phyloP scores from a whole-genome alignment of 1,140 invertebrate genomes.

The Hylaeus volcanicus region DNA sequence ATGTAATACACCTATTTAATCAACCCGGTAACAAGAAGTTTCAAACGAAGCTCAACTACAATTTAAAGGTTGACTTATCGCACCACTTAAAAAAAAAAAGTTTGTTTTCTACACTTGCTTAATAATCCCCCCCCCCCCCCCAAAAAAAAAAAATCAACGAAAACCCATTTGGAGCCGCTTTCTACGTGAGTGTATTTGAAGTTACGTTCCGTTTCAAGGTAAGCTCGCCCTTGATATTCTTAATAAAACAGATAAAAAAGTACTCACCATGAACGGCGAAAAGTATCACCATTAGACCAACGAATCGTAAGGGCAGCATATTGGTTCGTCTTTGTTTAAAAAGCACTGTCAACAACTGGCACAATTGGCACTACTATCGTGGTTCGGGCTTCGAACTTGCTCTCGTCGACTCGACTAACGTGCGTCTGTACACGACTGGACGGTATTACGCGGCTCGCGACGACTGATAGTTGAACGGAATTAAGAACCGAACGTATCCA shows the following conservation, averaged over 20 bases:
- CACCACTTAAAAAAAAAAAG: too few relatives aligned
- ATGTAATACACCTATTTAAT: too few relatives aligned
- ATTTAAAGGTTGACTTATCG: too few relatives aligned
- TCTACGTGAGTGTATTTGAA: too few relatives aligned
- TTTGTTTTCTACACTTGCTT: too few relatives aligned
- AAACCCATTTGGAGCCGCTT: too few relatives aligned
- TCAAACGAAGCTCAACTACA: too few relatives aligned
- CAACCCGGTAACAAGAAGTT: too few relatives aligned
- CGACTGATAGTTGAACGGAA: conserved; percentile 7
- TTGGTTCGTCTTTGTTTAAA: conserved; percentile 25
- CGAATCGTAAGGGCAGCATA: conserved; percentile 51
- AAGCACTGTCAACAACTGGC: conserved; percentile 55
- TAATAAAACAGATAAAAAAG: background rate
- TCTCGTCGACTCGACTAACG: background rate
- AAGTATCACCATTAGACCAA: conserved; percentile 54
- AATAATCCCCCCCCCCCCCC: too few relatives aligned
- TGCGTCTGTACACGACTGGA: background rate
- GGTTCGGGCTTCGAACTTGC: conserved; percentile 8
- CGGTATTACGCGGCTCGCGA: background rate
- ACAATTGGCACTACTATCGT: conserved; percentile 46
- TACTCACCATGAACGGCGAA: conserved; percentile 49
- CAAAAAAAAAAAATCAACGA: too few relatives aligned
- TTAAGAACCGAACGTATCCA: conserved; percentile 54
- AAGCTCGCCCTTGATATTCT: too few relatives aligned
- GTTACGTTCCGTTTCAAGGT: too few relatives aligned